Base-by-base conservation (phyloP, 2,113 vertebrate genomes). In the Pteruthius melanotis region DNA sequence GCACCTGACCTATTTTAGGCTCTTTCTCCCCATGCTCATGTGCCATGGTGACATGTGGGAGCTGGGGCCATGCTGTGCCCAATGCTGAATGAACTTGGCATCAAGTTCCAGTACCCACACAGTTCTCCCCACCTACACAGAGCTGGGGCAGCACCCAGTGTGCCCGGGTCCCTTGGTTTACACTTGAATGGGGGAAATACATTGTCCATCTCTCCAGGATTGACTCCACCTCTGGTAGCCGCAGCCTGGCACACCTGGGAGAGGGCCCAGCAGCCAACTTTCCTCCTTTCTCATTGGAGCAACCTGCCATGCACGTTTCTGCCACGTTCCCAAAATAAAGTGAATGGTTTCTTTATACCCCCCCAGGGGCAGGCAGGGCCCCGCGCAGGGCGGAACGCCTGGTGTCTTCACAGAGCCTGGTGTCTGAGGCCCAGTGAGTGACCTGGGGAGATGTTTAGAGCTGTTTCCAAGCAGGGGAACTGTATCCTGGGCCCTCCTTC, bases 101-200 rank as follows among this genome's bases (percentile, higher is more conserved):
- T n/a, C 0, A 0, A 45, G 20, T 35, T 80, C 33, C 53, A 8
- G 5, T 4, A 9, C 31, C n/a, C 24, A 20, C 2, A 0, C 0
- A 2, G 37, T 28, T 52, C 13, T 84, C 23, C n/a, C 17, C 1
- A 2, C 23, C 24, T 1, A 0, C 0, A 0, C 20, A 33, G 59
- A 28, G 26, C 18, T 28, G 50, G 27, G 59, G 40, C 44, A 75
- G 65, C 27, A 18, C 44, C 49, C 1, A 0, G 4, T 0, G 0
- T 26, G 37, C 39, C 69, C 22, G 1, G 22, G 30, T 87, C 15
- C 16, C 13, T 17, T n/a, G 7, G 1, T 40, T 87, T 57, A 13
- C 40, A 35, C 26, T 10, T 23, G 35, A 65, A n/a, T 1, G 7
- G 22, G 54, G 37, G 42, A 82, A 72, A 82, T 21, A 17, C 31